Evolutionary conservation across 1,140 invertebrate genomes (phyloP).

Genomic region (Vollenhovia emeryi): DNA sequence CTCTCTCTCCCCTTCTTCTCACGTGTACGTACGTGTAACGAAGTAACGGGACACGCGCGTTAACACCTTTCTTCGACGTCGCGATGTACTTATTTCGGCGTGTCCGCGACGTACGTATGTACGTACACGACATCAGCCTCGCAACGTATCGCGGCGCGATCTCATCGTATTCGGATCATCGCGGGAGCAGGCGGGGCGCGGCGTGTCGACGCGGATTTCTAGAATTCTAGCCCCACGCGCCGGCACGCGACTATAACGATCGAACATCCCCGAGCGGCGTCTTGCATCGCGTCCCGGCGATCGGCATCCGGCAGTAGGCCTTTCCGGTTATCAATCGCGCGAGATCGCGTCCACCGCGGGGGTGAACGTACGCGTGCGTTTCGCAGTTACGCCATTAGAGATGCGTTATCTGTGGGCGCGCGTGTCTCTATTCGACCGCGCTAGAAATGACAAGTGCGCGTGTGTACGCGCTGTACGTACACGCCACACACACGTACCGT

Average conservation of each 20-base stretch:
- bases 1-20: not conserved
- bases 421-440: constrained; percentile 45
- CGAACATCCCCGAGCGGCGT: not conserved
- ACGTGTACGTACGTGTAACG: not conserved
- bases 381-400: constrained; percentile 14
- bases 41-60: not conserved
- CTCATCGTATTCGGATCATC: not conserved
- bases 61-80: constrained; percentile 31
- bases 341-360: not conserved
- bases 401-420: constrained; percentile 23
- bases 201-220: not conserved
- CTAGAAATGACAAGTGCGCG: constrained; percentile 62
- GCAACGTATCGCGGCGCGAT: not conserved
- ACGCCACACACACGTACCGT: constrained; percentile 3
- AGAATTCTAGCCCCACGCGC: no score
- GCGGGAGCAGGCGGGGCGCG: not conserved
- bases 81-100: constrained; percentile 17
- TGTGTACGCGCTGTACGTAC: not conserved
- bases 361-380: constrained; percentile 18
- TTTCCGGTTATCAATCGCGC: not conserved
- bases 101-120: no score
- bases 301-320: not conserved
- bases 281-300: not conserved
- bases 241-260: not conserved
- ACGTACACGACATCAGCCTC: not conserved